Evolutionary conservation across 2,797 vertebrate genomes (phyloP).

Genomic region (Channallabes apus): DNA sequence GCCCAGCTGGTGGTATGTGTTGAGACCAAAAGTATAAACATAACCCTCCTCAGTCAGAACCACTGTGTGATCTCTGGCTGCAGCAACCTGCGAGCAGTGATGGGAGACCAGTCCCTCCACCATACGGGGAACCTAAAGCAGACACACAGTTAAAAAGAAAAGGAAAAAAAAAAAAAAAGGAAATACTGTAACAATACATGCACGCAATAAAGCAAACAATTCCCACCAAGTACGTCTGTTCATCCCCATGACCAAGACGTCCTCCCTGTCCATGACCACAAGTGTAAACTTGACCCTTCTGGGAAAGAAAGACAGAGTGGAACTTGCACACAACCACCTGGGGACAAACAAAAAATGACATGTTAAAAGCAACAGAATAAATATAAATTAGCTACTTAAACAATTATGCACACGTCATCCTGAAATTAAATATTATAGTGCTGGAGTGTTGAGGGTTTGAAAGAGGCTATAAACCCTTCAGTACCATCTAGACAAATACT

Average conservation of each 20-base stretch:
- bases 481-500: background rate
- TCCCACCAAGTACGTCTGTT: slow-evolving; percentile 93
- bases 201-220: background rate
- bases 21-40: slow-evolving; percentile 93
- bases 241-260: slow-evolving; percentile 94
- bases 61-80: slow-evolving; percentile 94
- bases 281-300: slow-evolving; percentile 95
- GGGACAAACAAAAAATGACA: slow-evolving; percentile 20
- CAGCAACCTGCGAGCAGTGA: slow-evolving; percentile 88
- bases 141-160: background rate
- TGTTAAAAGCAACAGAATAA: background rate
- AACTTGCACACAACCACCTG: slow-evolving; percentile 97
- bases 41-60: slow-evolving; percentile 93
- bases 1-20: slow-evolving; percentile 92
- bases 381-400: background rate
- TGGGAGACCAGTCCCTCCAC: slow-evolving; percentile 88
- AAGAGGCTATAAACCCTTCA: background rate
- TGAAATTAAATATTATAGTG: background rate
- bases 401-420: background rate
- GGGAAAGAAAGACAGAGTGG: slow-evolving; percentile 96
- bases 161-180: background rate
- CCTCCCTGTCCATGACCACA: slow-evolving; percentile 97
- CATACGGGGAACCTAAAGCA: slow-evolving; percentile 84
- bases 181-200: background rate
- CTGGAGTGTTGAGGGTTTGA: background rate